Percentiles rank a stretch among this genome's conserved stretches.
These are phyloP conservation scores for Perca schrenkii DNA, from an alignment of 2,113 vertebrate species.

Conservation along the genomic window DNA sequence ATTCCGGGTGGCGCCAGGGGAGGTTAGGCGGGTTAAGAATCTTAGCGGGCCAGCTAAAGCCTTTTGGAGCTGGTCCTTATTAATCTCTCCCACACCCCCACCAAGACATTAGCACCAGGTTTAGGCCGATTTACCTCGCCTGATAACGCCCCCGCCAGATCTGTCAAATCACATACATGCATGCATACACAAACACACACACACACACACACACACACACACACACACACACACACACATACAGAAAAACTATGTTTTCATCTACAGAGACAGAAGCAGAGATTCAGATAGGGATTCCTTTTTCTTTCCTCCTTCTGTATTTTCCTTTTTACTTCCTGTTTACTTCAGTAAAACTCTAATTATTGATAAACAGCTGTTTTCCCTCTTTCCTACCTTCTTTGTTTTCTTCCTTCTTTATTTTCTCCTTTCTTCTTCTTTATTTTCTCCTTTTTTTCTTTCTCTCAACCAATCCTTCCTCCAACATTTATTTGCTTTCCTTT, in stretches of 20 bases:
- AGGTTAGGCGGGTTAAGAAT: slow-evolving; percentile 95
- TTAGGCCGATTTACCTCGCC: slow-evolving; percentile 91
- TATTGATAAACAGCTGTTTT: neutral
- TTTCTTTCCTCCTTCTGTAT: neutral
- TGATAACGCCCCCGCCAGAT: slow-evolving; percentile 83
- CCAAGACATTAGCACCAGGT: slow-evolving; percentile 92
- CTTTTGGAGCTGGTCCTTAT: slow-evolving; percentile 91
- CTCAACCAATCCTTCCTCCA: neutral
- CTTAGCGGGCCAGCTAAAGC: slow-evolving; percentile 91
- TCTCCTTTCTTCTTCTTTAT: neutral
- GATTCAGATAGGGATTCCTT: neutral
- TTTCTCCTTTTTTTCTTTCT: neutral
- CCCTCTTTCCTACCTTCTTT: neutral
- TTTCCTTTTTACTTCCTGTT: neutral
- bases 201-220: slow-evolving; percentile 57
- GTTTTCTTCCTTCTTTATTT: neutral
- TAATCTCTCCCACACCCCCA: slow-evolving; percentile 94
- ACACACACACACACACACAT: slow-evolving; percentile 51
- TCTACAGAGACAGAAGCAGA: slow-evolving; percentile 17
- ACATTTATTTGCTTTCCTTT: neutral
- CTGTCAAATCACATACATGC: slow-evolving; percentile 78
- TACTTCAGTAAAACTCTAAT: neutral
- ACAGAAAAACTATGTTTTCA: slow-evolving; percentile 31
- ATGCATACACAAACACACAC: slow-evolving; percentile 68
- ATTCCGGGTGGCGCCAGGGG: slow-evolving; percentile 82